Percentiles rank a stretch among this genome's conserved stretches.
phyloP scores from a whole-genome alignment of 2,888 invertebrate species.

The Drosophila diplacantha region DNA sequence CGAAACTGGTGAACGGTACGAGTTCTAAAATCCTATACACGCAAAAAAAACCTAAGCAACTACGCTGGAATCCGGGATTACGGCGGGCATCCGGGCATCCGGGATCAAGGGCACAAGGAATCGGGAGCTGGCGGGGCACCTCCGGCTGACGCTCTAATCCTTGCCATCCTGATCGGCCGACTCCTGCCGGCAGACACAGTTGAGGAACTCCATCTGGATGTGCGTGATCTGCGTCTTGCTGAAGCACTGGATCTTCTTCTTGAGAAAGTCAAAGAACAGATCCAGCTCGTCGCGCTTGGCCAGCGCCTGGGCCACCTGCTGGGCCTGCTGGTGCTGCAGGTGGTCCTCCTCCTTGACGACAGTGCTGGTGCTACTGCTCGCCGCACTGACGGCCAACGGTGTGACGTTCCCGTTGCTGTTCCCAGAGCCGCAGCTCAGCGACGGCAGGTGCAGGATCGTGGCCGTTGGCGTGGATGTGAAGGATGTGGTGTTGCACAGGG shows the following conservation, averaged over 20 bases:
- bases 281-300: constrained; percentile 73
- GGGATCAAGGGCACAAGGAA: neutral
- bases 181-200: constrained; percentile 73
- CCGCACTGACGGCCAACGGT: constrained; percentile 33
- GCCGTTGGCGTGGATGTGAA: constrained; percentile 37
- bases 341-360: constrained; percentile 39
- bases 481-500: constrained; percentile 50
- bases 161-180: constrained; percentile 64
- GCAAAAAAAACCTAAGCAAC: constrained; percentile 34
- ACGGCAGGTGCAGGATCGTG: constrained; percentile 57
- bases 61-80: constrained; percentile 8
- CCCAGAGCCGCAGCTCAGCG: constrained; percentile 35
- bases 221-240: constrained; percentile 73
- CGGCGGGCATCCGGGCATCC: neutral
- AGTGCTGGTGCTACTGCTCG: constrained; percentile 39
- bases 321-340: constrained; percentile 56
- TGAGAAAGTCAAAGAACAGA: constrained; percentile 75
- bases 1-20: constrained; percentile 38
- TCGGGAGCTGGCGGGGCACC: neutral
- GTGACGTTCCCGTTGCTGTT: constrained; percentile 8
- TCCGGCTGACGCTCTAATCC: constrained; percentile 37
- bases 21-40: constrained; percentile 36
- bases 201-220: constrained; percentile 75
- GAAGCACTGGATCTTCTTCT: constrained; percentile 75
- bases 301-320: constrained; percentile 44